Evolutionary conservation across 2,888 invertebrate species (phyloP).

Genomic region (Tipula unca): DNA sequence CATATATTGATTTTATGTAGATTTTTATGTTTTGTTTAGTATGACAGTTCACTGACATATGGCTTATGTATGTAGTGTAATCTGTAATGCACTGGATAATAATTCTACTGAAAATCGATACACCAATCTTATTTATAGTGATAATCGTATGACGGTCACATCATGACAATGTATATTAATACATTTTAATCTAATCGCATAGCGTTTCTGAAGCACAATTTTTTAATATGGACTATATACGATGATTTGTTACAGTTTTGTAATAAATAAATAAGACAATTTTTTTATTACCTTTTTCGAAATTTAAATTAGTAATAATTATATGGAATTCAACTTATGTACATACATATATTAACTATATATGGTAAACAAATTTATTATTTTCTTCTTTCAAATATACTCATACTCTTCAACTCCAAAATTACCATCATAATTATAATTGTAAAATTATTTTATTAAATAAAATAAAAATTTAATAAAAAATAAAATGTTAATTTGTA

Average conservation of each 20-base stretch:
- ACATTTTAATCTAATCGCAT: neutral
- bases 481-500: neutral
- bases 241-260: neutral
- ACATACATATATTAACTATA: neutral
- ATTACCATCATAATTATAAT: neutral
- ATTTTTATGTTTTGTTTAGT: no score
- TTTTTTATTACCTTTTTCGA: no score
- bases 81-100: neutral
- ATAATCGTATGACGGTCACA: no score
- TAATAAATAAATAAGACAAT: no score
- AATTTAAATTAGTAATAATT: no score
- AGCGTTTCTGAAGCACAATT: neutral
- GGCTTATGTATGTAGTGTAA: no score
- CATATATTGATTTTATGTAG: no score
- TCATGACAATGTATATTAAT: neutral
- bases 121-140: no score
- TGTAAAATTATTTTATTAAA: neutral
- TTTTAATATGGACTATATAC: neutral
- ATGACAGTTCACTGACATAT: no score
- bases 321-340: neutral
- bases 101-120: neutral
- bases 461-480: neutral
- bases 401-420: neutral
- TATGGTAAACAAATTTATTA: no score
- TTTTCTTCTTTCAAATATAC: neutral